Conservation (phyloP, 2,888 invertebrate species). For the Argyra leucocephala region DNA sequence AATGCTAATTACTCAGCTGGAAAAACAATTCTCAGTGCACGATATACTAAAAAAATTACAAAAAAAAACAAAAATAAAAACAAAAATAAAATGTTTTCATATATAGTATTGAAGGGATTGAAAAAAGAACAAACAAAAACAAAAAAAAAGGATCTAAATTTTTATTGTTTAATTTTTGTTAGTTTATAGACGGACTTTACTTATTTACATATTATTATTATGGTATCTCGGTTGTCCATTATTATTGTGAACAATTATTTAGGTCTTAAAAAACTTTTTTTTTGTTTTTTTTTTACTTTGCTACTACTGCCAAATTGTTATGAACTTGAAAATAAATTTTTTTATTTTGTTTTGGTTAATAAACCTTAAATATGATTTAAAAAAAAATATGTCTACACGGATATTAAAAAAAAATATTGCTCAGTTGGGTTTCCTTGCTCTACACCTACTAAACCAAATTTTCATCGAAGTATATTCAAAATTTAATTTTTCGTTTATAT, state of each 20-base stretch:
- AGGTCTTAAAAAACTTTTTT: not conserved
- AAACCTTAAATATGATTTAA: no score
- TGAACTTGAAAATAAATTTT: no score
- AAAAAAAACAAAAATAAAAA: not conserved
- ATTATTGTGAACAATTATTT: not conserved
- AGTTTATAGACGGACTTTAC: not conserved
- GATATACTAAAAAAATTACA: not conserved
- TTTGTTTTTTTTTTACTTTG: no score
- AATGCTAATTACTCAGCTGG: slow-evolving; percentile 6
- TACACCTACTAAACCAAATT: no score
- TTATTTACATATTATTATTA: not conserved
- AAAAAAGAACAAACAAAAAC: no score
- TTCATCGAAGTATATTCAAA: no score
- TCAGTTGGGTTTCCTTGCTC: no score
- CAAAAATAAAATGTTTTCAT: not conserved
- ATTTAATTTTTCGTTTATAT: no score
- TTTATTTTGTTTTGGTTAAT: no score
- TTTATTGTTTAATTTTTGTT: not conserved
- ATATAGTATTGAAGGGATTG: not conserved
- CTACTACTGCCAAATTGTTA: no score
- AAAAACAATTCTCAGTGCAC: not conserved
- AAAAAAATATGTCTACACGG: no score
- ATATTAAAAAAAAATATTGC: no score
- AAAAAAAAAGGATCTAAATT: not conserved
- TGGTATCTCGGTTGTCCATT: not conserved